Evolutionary conservation across 2,113 vertebrate species (phyloP), one percentile per base, ranked within the genome.

Genomic region (Platichthys flesus): DNA sequence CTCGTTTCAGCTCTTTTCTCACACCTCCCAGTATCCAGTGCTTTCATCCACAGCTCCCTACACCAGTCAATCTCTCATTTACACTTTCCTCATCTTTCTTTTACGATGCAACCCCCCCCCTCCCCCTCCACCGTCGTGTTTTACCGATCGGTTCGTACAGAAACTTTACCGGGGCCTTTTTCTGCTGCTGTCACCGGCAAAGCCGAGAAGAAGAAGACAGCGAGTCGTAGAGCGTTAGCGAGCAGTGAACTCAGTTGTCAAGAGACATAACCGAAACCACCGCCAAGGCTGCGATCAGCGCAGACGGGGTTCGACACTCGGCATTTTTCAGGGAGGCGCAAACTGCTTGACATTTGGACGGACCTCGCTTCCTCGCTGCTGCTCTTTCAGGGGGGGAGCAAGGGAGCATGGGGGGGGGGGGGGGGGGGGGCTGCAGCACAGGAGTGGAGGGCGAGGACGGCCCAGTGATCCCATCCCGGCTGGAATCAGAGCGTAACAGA

Each of bases 281-380:
- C 37, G 76, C 74, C 60, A 56, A 67, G 55, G 67, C 77, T 14
- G 62, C 45, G 2, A 16, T 47, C 45, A 47, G 45, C 45, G 13
- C 56, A 77, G 79, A 84, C 66, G 13, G 79, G 73, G 71, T 77
- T 80, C 49, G 13, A 66, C 79, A 67, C 54, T n/a, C n/a, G n/a
- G 69, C 80, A 74, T 87, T 83, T 83, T 79, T 86, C 76, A 78
- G 40, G 58, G 51, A 79, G 67, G 76, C 80, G 78, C 73, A 79
- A 83, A 87, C 74, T 75, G 71, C 74, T 87, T 84, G 84, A 87
- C 82, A 85, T 87, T 87, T 85, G 67, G 74, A 81, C 31, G 75
- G 79, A 84, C 70, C 72, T 47, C 45, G 4, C 45, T 47, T 47
- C 45, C 15, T 47, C 45, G 15, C 45, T 47, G 79, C 69, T 81